Percentiles rank a stretch among this genome's conserved stretches.
phyloP scores from a whole-genome alignment of 2,888 invertebrate genomes.

The Drosophila nr. perissopoda region DNA sequence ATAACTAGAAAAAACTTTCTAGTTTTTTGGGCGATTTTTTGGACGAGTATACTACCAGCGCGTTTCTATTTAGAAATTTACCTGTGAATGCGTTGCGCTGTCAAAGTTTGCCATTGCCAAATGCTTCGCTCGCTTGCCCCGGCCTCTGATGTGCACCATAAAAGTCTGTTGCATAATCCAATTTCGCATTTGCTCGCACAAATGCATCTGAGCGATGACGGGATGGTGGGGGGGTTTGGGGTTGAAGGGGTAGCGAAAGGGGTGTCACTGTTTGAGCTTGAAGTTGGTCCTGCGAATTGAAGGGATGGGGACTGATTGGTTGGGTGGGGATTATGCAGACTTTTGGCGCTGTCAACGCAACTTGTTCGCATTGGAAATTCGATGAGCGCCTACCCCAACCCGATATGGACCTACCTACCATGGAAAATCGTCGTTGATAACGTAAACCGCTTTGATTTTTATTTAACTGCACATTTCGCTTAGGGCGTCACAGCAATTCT shows the following conservation, averaged over 20 bases:
- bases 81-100: constrained; percentile 58
- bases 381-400: constrained; percentile 18
- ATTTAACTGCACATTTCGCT: constrained; percentile 78
- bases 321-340: constrained; percentile 58
- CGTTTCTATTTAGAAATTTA: constrained; percentile 62
- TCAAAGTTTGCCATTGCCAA: constrained; percentile 73
- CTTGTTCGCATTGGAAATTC: constrained; percentile 54
- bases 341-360: constrained; percentile 72
- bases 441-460: constrained; percentile 80
- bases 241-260: background rate
- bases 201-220: constrained; percentile 54
- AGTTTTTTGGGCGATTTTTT: background rate
- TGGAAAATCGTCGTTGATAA: constrained; percentile 66
- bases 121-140: constrained; percentile 43
- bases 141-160: constrained; percentile 66
- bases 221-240: background rate
- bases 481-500: constrained; percentile 41
- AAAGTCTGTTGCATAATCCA: constrained; percentile 80
- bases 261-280: background rate
- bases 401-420: background rate
- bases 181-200: constrained; percentile 75
- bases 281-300: constrained; percentile 5
- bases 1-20: background rate
- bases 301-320: constrained; percentile 5
- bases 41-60: background rate